Conservation (phyloP, 1,140 invertebrate genomes). For the Papilio glaucus region DNA sequence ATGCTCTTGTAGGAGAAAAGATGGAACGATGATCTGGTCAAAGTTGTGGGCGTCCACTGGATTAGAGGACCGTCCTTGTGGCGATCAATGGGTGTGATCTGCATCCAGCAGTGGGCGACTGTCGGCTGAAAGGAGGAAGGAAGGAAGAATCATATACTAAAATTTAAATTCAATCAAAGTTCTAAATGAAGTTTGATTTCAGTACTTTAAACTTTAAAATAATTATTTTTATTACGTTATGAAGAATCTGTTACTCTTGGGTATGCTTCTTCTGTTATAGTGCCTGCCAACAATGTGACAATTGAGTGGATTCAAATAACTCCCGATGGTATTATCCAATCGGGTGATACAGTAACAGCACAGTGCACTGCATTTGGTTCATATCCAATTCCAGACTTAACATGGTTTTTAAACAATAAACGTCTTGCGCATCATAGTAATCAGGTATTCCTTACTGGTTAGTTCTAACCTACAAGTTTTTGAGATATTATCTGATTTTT, state of each 20-base stretch:
- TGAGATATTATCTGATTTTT: background rate
- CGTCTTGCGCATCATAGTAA: slow-evolving; percentile 76
- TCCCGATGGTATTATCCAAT: slow-evolving; percentile 89
- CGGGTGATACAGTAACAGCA: slow-evolving; percentile 89
- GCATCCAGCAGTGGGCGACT: too few relatives aligned
- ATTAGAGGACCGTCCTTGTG: too few relatives aligned
- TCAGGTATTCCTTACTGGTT: slow-evolving; percentile 55
- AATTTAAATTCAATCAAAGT: too few relatives aligned
- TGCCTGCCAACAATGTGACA: slow-evolving; percentile 89
- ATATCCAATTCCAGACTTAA: slow-evolving; percentile 89
- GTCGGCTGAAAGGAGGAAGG: too few relatives aligned
- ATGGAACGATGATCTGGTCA: too few relatives aligned
- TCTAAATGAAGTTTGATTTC: too few relatives aligned
- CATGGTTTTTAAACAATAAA: slow-evolving; percentile 90
- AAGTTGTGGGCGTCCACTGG: too few relatives aligned
- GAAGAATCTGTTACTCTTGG: slow-evolving; percentile 11
- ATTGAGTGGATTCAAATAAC: slow-evolving; percentile 84
- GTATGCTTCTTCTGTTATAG: slow-evolving; percentile 76
- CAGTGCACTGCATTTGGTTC: slow-evolving; percentile 91
- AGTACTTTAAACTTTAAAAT: too few relatives aligned
- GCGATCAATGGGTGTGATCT: too few relatives aligned
- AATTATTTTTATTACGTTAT: background rate
- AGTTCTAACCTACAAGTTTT: slow-evolving; percentile 25
- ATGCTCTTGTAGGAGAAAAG: too few relatives aligned
- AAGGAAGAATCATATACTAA: too few relatives aligned